These are phyloP conservation scores for Acanthosepion esculentum DNA, from an alignment of 2,888 invertebrate genomes.

Conservation along the genomic window DNA sequence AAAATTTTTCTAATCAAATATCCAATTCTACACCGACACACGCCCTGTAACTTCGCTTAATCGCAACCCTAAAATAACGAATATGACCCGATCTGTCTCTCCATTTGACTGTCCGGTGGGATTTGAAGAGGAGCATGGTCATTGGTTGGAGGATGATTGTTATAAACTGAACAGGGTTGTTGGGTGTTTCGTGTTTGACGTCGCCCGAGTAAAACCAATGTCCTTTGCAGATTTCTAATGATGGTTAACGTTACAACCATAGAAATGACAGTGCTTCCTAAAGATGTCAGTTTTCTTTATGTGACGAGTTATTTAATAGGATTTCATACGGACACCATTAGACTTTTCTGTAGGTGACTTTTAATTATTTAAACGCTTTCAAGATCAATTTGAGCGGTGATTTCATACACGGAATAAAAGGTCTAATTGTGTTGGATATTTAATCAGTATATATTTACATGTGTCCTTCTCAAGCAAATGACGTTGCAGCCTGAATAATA, in stretches of 20 bases:
- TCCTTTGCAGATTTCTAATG: neutral
- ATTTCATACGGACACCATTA: neutral
- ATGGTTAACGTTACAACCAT: neutral
- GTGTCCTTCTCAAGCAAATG: too few relatives aligned
- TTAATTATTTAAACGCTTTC: constrained; percentile 33
- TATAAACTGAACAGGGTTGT: neutral
- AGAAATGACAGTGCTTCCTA: neutral
- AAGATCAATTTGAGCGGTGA: neutral
- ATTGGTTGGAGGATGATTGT: neutral
- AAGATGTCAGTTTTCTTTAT: neutral
- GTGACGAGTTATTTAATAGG: neutral
- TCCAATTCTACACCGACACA: neutral
- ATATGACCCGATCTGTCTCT: neutral
- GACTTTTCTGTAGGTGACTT: neutral
- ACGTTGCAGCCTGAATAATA: too few relatives aligned
- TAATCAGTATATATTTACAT: neutral
- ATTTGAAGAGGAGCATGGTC: neutral
- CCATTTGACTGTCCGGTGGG: neutral
- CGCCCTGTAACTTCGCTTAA: neutral
- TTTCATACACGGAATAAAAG: neutral
- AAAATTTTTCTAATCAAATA: constrained; percentile 8
- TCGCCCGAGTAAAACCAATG: neutral
- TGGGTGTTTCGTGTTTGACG: neutral
- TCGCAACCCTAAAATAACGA: neutral
- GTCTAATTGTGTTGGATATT: neutral